Percentiles rank a stretch among this genome's conserved stretches.
These are phyloP conservation scores for Tangara arthus DNA, from an alignment of 2,797 vertebrate genomes.

Conservation along the genomic window DNA sequence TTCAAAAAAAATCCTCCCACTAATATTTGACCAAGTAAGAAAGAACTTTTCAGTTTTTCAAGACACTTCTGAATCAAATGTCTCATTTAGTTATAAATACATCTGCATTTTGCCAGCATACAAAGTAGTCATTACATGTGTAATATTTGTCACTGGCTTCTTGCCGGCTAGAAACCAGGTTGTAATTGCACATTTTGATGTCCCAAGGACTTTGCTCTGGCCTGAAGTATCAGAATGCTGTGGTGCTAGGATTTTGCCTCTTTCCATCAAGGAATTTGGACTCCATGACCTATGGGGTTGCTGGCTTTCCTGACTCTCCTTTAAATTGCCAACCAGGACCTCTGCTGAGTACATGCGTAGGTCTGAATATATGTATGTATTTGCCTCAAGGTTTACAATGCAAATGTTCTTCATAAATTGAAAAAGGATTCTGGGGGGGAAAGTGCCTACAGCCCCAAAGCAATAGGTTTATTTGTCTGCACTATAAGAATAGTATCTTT, in stretches of 20 bases:
- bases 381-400: background rate
- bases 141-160: background rate
- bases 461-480: background rate
- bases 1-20: background rate
- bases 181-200: background rate
- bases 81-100: background rate
- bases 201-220: background rate
- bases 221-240: background rate
- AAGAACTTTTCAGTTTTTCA: background rate
- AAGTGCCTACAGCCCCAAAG: background rate
- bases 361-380: background rate
- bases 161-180: background rate
- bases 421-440: background rate
- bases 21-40: background rate
- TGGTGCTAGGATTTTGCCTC: background rate
- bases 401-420: background rate
- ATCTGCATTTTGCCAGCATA: background rate
- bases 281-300: background rate
- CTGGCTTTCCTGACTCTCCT: background rate
- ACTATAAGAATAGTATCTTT: background rate
- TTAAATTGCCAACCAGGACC: background rate
- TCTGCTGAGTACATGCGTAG: background rate
- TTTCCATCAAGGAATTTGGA: background rate
- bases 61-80: background rate
- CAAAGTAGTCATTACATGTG: background rate